Conservation (phyloP, 2,888 invertebrate genomes). For the Epistrophe grossulariae region DNA sequence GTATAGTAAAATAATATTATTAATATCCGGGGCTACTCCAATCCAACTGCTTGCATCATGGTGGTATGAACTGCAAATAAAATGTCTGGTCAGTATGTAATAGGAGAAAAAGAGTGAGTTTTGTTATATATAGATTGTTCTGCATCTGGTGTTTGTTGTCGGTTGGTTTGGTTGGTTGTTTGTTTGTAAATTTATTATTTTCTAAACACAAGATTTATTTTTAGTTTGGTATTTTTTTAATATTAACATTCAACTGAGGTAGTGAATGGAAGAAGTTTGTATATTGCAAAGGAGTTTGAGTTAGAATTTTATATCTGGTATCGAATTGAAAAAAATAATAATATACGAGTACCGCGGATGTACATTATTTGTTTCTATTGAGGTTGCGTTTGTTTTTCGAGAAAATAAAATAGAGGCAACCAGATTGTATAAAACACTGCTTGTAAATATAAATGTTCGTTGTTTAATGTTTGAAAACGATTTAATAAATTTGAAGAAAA, state of each 20-base stretch:
- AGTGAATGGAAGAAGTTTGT: slow-evolving; percentile 26
- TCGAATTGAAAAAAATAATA: slow-evolving; percentile 6
- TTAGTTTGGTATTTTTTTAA: slow-evolving; percentile 44
- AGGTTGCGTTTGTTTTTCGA: neutral
- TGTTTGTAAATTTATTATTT: slow-evolving; percentile 63
- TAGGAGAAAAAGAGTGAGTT: slow-evolving; percentile 33
- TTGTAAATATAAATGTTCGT: too few species aligned
- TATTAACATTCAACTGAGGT: too few species aligned
- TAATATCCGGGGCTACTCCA: slow-evolving; percentile 57
- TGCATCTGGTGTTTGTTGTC: slow-evolving; percentile 67
- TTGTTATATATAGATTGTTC: slow-evolving; percentile 45
- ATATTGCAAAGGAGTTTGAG: neutral
- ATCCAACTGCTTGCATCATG: neutral
- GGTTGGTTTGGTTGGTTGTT: slow-evolving; percentile 30
- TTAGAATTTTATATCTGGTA: neutral
- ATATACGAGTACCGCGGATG: too few species aligned
- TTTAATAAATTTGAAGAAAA: too few species aligned
- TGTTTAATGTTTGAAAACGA: too few species aligned
- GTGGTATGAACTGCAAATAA: slow-evolving; percentile 46
- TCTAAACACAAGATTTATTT: slow-evolving; percentile 58
- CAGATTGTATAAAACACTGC: too few species aligned
- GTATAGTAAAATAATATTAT: slow-evolving; percentile 54
- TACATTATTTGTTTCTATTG: neutral
- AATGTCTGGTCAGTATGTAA: slow-evolving; percentile 20
- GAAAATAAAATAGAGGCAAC: too few species aligned